Evolutionary conservation across 2,113 vertebrate species (phyloP).

Genomic region (Gobio gobio): DNA sequence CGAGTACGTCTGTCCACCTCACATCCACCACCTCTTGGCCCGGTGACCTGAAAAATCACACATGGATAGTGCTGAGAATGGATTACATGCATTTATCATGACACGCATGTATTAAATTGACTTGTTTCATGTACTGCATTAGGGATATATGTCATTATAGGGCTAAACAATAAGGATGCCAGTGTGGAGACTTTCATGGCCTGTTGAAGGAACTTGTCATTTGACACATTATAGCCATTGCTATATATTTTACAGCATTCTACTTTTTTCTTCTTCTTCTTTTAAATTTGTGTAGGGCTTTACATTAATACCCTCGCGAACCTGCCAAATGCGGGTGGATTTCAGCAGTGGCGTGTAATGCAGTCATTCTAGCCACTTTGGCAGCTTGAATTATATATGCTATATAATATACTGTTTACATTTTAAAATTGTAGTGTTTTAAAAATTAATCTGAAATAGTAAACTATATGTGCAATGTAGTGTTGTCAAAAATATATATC

Average conservation of each 20-base stretch:
- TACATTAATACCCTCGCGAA: no score
- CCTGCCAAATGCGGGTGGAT: no score
- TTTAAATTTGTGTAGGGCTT: no score
- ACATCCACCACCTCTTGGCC: constrained; percentile 64
- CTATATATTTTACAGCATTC: background rate
- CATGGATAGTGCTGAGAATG: background rate
- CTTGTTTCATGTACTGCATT: background rate
- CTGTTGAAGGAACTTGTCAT: background rate
- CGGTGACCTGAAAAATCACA: constrained; percentile 62
- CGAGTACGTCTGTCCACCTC: constrained; percentile 68
- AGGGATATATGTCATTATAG: background rate
- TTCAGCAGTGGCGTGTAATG: no score
- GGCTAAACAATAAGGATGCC: background rate
- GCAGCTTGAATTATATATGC: no score
- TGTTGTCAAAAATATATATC: no score
- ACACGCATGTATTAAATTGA: background rate
- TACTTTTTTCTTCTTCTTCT: no score
- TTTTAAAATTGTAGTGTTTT: no score
- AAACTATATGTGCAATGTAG: no score
- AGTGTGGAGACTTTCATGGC: background rate
- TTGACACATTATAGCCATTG: background rate
- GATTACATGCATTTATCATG: background rate
- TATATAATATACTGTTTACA: no score
- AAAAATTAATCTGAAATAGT: no score
- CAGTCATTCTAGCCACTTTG: no score